phyloP scores from a whole-genome alignment of 2,113 vertebrate genomes.

The Microcebus jonahi region DNA sequence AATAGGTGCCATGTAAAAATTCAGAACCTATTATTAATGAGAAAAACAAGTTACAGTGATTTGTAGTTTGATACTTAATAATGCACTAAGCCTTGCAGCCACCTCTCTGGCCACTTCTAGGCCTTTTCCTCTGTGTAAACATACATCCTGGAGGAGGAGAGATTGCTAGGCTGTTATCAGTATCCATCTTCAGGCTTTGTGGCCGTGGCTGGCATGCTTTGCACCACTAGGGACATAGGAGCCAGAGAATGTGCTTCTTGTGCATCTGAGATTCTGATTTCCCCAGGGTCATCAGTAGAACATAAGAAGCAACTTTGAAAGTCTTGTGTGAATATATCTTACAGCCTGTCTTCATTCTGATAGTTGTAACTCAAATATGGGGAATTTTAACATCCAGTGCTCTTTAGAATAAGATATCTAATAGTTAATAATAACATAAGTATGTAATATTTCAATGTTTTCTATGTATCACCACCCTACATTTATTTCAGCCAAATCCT shows the following conservation, averaged over 20 bases:
- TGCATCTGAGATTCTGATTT: constrained; percentile 18
- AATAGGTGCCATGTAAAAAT: neutral
- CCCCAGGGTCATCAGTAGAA: neutral
- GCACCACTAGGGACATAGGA: neutral
- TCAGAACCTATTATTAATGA: neutral
- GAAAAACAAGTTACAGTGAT: neutral
- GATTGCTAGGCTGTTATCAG: neutral
- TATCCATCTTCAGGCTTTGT: neutral
- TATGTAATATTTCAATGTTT: neutral
- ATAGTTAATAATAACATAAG: neutral
- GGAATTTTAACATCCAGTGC: neutral
- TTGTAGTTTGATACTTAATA: neutral
- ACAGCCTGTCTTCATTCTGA: neutral
- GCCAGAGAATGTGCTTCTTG: neutral
- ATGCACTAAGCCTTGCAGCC: neutral
- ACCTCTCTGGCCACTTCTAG: neutral
- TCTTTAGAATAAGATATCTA: neutral
- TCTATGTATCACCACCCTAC: neutral
- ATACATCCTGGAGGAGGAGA: neutral
- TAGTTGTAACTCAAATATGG: neutral
- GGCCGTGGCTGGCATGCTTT: neutral
- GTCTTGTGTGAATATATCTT: neutral
- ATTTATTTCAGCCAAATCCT: neutral
- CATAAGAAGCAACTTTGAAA: neutral
- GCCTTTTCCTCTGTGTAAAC: neutral